phyloP scores from a whole-genome alignment of 2,113 vertebrate species.

The Epinephelus moara region DNA sequence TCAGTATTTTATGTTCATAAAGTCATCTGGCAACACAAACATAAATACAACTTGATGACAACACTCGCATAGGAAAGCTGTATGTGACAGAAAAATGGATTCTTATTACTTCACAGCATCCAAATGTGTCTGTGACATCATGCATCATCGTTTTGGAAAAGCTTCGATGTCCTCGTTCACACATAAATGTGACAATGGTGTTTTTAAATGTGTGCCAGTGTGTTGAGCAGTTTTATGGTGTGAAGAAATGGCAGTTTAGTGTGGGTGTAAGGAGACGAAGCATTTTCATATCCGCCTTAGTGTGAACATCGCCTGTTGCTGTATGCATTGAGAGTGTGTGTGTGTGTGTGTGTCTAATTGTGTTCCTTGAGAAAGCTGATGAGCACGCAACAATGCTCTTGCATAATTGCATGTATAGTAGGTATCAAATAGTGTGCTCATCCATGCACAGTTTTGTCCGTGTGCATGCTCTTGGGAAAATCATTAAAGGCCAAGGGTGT shows the following conservation, averaged over 20 bases:
- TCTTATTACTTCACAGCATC: not conserved
- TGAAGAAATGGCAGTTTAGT: not conserved
- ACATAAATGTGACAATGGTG: not conserved
- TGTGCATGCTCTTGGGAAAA: constrained; percentile 33
- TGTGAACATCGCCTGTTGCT: not conserved
- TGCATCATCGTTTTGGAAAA: not conserved
- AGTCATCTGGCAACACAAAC: not conserved
- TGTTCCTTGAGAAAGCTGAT: constrained; percentile 30
- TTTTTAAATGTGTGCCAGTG: not conserved
- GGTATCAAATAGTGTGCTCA: constrained; percentile 53
- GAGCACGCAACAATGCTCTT: constrained; percentile 41
- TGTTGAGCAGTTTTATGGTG: not conserved
- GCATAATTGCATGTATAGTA: constrained; percentile 37
- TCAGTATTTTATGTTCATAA: not conserved
- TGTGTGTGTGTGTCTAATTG: constrained; percentile 8
- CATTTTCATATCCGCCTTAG: not conserved
- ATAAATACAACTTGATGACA: not conserved
- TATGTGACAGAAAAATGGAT: no score
- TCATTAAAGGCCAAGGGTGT: constrained; percentile 63
- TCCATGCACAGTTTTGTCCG: constrained; percentile 30
- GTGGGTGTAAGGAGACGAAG: not conserved
- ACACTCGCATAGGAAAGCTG: not conserved
- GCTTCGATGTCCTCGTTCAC: not conserved
- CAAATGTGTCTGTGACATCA: not conserved
- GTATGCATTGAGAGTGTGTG: not conserved